These are phyloP conservation scores for Cephalopterus ornatus DNA, from an alignment of 2,113 vertebrate genomes.

Conservation along the genomic window DNA sequence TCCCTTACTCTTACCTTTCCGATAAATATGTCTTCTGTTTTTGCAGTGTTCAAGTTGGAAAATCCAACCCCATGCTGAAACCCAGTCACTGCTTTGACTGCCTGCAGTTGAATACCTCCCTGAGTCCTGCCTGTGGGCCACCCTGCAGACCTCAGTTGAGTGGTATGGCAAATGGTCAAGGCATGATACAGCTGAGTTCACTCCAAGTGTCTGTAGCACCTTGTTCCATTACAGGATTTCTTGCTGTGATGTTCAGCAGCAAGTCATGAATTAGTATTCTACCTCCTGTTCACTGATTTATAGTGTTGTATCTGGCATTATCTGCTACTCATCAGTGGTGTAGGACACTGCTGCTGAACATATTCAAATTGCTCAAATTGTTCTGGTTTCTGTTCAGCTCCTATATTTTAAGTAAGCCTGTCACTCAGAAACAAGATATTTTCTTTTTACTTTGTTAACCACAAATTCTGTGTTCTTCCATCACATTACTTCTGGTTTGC, in stretches of 20 bases:
- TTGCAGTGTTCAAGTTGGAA: not conserved
- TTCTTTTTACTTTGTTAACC: not conserved
- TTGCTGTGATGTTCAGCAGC: not conserved
- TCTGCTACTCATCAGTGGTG: not conserved
- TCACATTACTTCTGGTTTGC: not conserved
- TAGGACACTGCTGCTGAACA: not conserved
- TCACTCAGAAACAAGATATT: not conserved
- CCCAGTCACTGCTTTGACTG: not conserved
- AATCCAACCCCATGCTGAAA: not conserved
- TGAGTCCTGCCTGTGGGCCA: not conserved
- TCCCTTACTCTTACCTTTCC: not conserved
- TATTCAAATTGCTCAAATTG: not conserved
- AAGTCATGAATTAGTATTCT: not conserved
- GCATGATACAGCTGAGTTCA: not conserved
- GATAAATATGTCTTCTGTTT: not conserved
- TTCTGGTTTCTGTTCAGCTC: not conserved
- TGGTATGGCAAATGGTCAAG: accelerated
- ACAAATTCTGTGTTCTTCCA: not conserved
- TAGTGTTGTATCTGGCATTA: not conserved
- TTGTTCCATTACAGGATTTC: not conserved
- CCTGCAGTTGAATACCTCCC: not conserved
- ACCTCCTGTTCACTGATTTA: not conserved
- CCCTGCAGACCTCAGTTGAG: accelerated
- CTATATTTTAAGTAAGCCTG: not conserved
- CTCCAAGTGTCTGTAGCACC: not conserved